Evolutionary conservation across 2,888 invertebrate genomes (phyloP).

Genomic region (Drosophila meridionalis): DNA sequence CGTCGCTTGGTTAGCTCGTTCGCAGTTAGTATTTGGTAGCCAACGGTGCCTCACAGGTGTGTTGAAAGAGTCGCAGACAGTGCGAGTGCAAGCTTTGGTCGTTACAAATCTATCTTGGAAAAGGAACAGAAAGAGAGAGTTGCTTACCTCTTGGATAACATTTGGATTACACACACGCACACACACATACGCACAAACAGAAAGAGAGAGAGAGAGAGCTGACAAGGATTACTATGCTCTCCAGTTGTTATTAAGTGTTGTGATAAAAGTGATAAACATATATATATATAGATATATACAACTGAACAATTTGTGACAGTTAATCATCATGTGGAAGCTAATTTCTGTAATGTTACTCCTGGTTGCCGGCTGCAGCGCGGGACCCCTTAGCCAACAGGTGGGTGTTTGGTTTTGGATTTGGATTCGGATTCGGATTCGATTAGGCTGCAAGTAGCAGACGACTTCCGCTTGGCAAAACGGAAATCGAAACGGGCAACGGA

Average conservation of each 20-base stretch:
- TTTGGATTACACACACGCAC: conserved; percentile 37
- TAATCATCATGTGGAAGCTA: conserved; percentile 77
- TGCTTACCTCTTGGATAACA: conserved; percentile 40
- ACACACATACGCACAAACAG: conserved; percentile 9
- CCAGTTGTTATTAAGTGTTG: conserved; percentile 22
- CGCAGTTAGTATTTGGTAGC: conserved; percentile 85
- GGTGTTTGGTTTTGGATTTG: conserved; percentile 39
- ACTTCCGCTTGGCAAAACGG: conserved; percentile 75
- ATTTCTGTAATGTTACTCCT: conserved; percentile 76
- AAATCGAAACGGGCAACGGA: conserved; percentile 57
- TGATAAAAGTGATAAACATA: conserved; percentile 39
- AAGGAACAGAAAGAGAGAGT: conserved; percentile 2
- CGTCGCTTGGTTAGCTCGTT: conserved; percentile 82
- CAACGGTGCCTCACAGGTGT: conserved; percentile 85
- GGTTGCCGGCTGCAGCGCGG: conserved; percentile 77
- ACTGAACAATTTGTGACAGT: conserved; percentile 39
- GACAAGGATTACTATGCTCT: conserved; percentile 73
- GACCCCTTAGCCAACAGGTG: conserved; percentile 83
- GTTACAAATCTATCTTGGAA: conserved; percentile 30
- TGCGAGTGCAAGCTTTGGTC: conserved; percentile 85
- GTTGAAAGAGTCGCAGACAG: conserved; percentile 51
- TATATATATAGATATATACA: conserved; percentile 11
- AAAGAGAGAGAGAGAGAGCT: neutral
- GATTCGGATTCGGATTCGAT: conserved; percentile 7
- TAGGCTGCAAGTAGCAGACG: conserved; percentile 30